Evolutionary conservation across 2,888 invertebrate genomes (phyloP).

Genomic region (Epirrhoe tristata): DNA sequence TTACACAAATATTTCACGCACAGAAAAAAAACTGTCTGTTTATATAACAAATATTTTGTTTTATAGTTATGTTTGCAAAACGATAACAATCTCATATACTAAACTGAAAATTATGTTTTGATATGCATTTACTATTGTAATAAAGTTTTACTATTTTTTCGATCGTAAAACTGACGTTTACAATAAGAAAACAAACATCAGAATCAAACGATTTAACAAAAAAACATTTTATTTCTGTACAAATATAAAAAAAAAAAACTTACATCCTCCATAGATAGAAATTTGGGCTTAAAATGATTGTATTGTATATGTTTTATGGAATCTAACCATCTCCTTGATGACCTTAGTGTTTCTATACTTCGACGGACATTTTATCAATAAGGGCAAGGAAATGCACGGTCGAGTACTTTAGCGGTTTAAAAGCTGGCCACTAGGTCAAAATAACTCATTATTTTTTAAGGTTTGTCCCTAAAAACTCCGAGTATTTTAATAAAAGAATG

Average conservation of each 20-base stretch:
- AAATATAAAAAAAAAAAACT: too few relatives aligned
- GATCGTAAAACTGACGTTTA: constrained; percentile 31
- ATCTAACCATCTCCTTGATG: too few relatives aligned
- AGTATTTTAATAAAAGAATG: not conserved
- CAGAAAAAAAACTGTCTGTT: constrained; percentile 2
- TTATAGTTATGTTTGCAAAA: not conserved
- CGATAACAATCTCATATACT: constrained; percentile 11
- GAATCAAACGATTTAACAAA: not conserved
- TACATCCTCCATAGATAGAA: too few relatives aligned
- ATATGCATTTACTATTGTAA: constrained; percentile 26
- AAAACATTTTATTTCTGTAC: not conserved
- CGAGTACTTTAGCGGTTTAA: not conserved
- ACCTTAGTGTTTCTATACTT: too few relatives aligned
- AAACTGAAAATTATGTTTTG: constrained; percentile 28
- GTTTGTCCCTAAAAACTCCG: not conserved
- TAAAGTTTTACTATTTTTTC: constrained; percentile 32
- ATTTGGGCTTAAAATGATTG: too few relatives aligned
- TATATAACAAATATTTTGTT: constrained; percentile 15
- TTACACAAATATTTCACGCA: not conserved
- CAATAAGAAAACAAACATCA: not conserved
- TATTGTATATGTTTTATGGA: too few relatives aligned
- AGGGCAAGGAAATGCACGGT: too few relatives aligned
- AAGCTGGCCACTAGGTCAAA: not conserved
- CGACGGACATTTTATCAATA: too few relatives aligned
- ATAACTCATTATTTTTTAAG: not conserved